Base-by-base conservation (phyloP, 2,797 vertebrate species). In the Mormyrops boulengeri region DNA sequence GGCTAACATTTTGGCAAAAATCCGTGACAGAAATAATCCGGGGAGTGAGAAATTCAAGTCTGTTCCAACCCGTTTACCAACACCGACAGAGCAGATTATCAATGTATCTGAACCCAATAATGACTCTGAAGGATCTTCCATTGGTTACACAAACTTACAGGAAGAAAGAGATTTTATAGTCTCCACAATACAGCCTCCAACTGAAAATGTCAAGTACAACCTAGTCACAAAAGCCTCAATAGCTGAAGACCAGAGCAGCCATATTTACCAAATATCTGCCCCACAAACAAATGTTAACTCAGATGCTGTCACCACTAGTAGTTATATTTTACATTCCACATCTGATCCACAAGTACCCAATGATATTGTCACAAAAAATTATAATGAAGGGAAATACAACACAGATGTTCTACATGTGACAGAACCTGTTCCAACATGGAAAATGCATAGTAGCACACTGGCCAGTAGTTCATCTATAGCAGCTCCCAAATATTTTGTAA, bases 1-100 rank as follows among this genome's bases (percentile, higher is more conserved):
- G 98, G 98, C 98, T 0, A 95, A 96, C n/a, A 98, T 99, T 94
- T 93, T 99, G 91, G 97, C 97, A 19, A 97, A 97, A 88, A 97
- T 99, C 1, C 96, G 97, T 14, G 95, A 96, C 5, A 96, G 92
- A 92, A 97, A 93, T 11, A 7, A 90, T 91, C 91, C 93, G 22
- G 97, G 92, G 91, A 90, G 90, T 0, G 94, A 94, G 1, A 95
- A 93, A 0, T 44, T 92, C 3, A 55, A 88, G 1, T 91, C 91
- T n/a, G 30, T 77, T 89, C 89, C 87, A 7, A 52, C 47, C 41
- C 53, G 4, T 44, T 34, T 4, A 91, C 91, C 11, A 66, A 87
- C 92, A 26, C 90, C 91, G 88, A 89, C n/a, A 41, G 82, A 88
- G 87, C 60, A 85, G 26, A 7, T 55, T 85, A 89, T 87, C 3